phyloP scores from a whole-genome alignment of 2,113 vertebrate species.

The Hyperoodon ampullatus region DNA sequence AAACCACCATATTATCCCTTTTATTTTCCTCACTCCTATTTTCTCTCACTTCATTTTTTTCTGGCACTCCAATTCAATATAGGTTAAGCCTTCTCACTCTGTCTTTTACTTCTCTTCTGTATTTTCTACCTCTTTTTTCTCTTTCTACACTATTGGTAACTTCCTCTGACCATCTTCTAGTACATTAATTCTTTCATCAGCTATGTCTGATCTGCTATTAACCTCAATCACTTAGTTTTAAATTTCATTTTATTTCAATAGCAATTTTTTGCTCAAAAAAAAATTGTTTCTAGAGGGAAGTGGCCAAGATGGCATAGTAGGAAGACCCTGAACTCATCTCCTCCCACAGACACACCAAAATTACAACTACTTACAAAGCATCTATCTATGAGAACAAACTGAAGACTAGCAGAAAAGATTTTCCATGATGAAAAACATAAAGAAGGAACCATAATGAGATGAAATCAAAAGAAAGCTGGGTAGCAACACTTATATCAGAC shows the following conservation, averaged over 20 bases:
- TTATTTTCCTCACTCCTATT: not conserved
- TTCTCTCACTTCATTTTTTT: not conserved
- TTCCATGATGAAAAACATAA: too few relatives aligned
- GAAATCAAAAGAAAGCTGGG: too few relatives aligned
- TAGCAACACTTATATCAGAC: too few relatives aligned
- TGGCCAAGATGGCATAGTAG: too few relatives aligned
- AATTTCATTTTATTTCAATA: constrained; percentile 4
- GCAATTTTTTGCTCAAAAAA: not conserved
- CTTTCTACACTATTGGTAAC: not conserved
- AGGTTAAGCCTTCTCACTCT: not conserved
- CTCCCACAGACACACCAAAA: too few relatives aligned
- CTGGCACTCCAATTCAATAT: not conserved
- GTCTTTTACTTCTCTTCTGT: not conserved
- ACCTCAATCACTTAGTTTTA: not conserved
- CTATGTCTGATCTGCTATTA: not conserved
- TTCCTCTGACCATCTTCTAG: not conserved
- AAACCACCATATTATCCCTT: not conserved
- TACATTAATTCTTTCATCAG: not conserved
- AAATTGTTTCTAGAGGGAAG: not conserved
- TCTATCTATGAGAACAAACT: too few relatives aligned
- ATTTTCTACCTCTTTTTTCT: not conserved
- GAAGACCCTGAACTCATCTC: too few relatives aligned
- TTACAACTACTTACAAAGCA: too few relatives aligned
- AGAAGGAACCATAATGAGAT: too few relatives aligned
- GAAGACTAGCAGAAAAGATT: too few relatives aligned